phyloP scores from a whole-genome alignment of 2,113 vertebrate genomes.

The Centropristis striata region DNA sequence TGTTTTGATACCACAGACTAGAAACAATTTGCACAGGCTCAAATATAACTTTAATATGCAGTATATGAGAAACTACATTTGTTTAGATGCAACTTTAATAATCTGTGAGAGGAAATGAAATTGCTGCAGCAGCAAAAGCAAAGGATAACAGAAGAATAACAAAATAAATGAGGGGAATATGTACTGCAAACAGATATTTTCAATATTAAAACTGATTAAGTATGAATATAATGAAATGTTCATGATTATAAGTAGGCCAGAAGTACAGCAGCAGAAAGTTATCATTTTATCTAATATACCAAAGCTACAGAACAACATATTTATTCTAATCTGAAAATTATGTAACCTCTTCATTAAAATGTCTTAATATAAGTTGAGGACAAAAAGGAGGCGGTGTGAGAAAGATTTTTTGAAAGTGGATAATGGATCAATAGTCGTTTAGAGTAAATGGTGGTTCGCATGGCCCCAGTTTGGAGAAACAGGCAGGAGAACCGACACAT shows the following conservation, averaged over 20 bases:
- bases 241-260: background rate
- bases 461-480: no score
- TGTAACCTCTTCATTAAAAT: background rate
- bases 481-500: no score
- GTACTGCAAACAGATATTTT: background rate
- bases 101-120: slow-evolving; percentile 63
- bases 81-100: slow-evolving; percentile 51
- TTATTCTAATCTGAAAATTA: background rate
- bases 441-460: no score
- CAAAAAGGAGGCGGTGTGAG: background rate
- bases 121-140: slow-evolving; percentile 6
- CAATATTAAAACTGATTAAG: background rate
- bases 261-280: background rate
- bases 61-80: slow-evolving; percentile 47
- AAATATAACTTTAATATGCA: slow-evolving; percentile 55
- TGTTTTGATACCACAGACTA: slow-evolving; percentile 9
- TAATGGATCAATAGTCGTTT: no score
- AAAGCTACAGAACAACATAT: background rate
- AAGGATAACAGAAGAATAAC: background rate
- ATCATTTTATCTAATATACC: background rate
- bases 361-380: background rate
- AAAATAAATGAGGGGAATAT: background rate
- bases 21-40: slow-evolving; percentile 33
- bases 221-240: background rate
- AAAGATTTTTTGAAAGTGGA: background rate